phyloP scores from a whole-genome alignment of 2,797 vertebrate genomes.

The Podargus strigoides region DNA sequence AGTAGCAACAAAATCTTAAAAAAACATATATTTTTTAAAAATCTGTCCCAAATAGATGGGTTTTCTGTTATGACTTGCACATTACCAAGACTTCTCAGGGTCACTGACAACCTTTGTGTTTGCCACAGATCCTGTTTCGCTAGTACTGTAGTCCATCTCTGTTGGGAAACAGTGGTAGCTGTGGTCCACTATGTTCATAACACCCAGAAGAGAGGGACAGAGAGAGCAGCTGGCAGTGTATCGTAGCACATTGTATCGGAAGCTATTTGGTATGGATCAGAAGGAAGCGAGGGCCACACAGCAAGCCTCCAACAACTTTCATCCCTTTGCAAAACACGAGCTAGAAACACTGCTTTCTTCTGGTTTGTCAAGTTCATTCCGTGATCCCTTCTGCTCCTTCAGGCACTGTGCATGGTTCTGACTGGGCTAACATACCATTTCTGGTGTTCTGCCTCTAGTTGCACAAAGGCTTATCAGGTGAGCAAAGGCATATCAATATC shows the following conservation, averaged over 20 bases:
- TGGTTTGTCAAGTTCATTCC: not conserved
- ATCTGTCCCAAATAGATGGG: not conserved
- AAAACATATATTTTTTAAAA: not conserved
- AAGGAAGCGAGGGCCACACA: fast-evolving
- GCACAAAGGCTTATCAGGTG: not conserved
- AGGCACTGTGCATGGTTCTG: fast-evolving
- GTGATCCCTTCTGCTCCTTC: not conserved
- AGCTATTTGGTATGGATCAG: fast-evolving
- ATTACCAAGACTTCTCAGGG: not conserved
- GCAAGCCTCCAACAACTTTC: not conserved
- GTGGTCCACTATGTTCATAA: fast-evolving
- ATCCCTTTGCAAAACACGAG: not conserved
- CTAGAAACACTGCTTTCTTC: not conserved
- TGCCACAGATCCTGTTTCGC: fast-evolving
- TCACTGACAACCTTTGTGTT: not conserved
- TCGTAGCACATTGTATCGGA: fast-evolving
- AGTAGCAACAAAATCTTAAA: not conserved
- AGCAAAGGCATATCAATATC: not conserved
- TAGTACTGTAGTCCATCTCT: fast-evolving
- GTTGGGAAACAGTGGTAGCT: not conserved
- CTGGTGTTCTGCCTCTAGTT: fast-evolving
- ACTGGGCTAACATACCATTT: fast-evolving
- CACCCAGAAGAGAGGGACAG: not conserved
- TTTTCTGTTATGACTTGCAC: not conserved
- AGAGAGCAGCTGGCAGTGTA: fast-evolving